These are phyloP conservation scores for Philopedon plagiatum DNA, from an alignment of 2,888 invertebrate species.

Conservation along the genomic window DNA sequence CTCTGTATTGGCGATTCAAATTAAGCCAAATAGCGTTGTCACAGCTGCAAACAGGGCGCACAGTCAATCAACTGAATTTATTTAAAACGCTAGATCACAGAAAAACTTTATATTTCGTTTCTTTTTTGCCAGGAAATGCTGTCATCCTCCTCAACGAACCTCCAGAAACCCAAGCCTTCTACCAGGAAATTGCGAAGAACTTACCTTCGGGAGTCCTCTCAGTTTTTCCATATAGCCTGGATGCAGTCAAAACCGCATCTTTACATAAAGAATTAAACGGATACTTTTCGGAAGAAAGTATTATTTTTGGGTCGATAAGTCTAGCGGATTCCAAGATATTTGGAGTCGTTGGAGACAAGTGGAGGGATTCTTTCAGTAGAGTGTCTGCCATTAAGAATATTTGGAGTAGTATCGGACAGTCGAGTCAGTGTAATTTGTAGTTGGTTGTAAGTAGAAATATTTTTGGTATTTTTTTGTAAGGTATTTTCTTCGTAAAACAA, in stretches of 20 bases:
- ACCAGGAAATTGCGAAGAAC: conserved; percentile 53
- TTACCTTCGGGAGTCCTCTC: conserved; percentile 55
- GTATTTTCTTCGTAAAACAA: too few species aligned
- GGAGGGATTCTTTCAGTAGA: conserved; percentile 53
- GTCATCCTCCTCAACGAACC: conserved; percentile 58
- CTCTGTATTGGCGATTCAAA: too few species aligned
- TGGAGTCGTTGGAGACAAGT: conserved; percentile 43
- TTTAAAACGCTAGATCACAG: too few species aligned
- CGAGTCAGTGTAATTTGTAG: conserved; percentile 54
- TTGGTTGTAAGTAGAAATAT: too few species aligned
- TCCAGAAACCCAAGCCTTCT: conserved; percentile 47
- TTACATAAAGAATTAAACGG: conserved; percentile 54
- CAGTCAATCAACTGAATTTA: too few species aligned
- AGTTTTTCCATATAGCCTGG: conserved; percentile 52
- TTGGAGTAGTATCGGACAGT: conserved; percentile 62
- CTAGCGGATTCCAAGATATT: conserved; percentile 50
- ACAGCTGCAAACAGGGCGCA: too few species aligned
- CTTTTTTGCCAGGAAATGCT: conserved; percentile 60
- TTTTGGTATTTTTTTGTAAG: too few species aligned
- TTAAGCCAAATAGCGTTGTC: too few species aligned
- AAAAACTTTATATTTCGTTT: neutral
- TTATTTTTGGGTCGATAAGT: conserved; percentile 33
- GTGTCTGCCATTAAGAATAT: conserved; percentile 60
- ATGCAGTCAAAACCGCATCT: conserved; percentile 48
- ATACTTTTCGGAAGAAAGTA: conserved; percentile 39